A percentile compares a stretch with the other conserved stretches of the same genome.
Conservation (phyloP, 2,888 invertebrate species). For the Cheilosia soror region DNA sequence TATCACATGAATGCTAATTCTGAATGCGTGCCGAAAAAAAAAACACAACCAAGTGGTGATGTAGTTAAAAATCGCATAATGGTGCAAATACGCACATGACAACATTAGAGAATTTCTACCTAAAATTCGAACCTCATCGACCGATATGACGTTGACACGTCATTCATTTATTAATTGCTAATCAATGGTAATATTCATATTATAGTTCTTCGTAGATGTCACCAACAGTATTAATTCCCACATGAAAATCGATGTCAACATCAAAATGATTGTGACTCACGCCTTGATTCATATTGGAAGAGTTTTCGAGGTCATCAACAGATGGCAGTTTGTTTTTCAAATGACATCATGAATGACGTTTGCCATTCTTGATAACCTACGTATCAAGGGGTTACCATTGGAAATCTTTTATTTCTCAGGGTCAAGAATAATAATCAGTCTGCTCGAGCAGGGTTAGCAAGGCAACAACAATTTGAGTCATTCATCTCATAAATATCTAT, state of each 20-base stretch:
- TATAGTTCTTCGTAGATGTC: neutral
- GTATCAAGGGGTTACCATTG: neutral
- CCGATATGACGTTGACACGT: neutral
- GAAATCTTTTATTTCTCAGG: conserved; percentile 10
- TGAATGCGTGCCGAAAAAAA: neutral
- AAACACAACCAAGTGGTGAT: neutral
- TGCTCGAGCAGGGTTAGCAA: neutral
- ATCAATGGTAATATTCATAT: conserved; percentile 3
- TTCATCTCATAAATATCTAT: neutral
- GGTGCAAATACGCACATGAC: neutral
- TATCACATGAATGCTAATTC: conserved; percentile 16
- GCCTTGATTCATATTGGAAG: neutral
- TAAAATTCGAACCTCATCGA: too few species aligned
- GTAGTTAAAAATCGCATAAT: neutral
- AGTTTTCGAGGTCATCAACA: conserved; percentile 11
- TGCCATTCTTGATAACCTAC: neutral
- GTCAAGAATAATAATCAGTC: conserved; percentile 18
- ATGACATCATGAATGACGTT: conserved; percentile 45
- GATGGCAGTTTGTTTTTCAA: neutral
- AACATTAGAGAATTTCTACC: neutral
- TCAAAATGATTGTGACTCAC: neutral
- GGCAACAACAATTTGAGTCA: neutral
- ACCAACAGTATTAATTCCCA: neutral
- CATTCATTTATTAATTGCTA: neutral
- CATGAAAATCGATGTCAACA: neutral